phyloP scores from a whole-genome alignment of 2,797 vertebrate species.

The Aeoliscus strigatus region DNA sequence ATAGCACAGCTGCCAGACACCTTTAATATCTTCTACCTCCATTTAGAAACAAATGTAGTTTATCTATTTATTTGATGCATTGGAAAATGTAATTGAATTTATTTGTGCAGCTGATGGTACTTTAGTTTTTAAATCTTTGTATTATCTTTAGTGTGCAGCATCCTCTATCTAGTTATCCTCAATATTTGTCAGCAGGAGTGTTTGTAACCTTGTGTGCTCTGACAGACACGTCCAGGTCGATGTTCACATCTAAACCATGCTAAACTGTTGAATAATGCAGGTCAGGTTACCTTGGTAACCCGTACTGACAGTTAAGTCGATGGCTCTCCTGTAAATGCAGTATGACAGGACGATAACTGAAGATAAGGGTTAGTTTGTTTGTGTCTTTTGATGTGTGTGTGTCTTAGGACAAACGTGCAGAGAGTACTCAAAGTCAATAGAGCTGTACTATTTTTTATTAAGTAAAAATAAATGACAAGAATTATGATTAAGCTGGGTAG shows the following conservation, averaged over 20 bases:
- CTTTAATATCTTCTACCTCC: conserved; percentile 58
- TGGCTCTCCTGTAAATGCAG: conserved; percentile 57
- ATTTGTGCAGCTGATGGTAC: conserved; percentile 37
- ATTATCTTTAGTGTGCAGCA: not conserved
- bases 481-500: conserved; percentile 9
- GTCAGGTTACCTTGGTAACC: conserved; percentile 67
- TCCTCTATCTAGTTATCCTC: conserved; percentile 6
- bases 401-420: not conserved
- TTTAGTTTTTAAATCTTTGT: no score
- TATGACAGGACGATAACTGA: conserved; percentile 57
- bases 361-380: conserved; percentile 44
- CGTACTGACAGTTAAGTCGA: conserved; percentile 52
- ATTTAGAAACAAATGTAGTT: conserved; percentile 65
- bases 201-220: conserved; percentile 42
- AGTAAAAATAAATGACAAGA: no score
- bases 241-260: conserved; percentile 55
- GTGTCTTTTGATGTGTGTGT: conserved; percentile 12
- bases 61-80: conserved; percentile 62
- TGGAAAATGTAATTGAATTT: conserved; percentile 49
- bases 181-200: conserved; percentile 14
- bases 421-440: not conserved
- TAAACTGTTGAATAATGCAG: conserved; percentile 67
- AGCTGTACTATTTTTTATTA: no score
- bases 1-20: conserved; percentile 64
- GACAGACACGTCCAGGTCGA: conserved; percentile 45